A percentile compares a stretch with the other conserved stretches of the same genome.
phyloP scores from a whole-genome alignment of 1,140 invertebrate species.

The Lepidurus arcticus region DNA sequence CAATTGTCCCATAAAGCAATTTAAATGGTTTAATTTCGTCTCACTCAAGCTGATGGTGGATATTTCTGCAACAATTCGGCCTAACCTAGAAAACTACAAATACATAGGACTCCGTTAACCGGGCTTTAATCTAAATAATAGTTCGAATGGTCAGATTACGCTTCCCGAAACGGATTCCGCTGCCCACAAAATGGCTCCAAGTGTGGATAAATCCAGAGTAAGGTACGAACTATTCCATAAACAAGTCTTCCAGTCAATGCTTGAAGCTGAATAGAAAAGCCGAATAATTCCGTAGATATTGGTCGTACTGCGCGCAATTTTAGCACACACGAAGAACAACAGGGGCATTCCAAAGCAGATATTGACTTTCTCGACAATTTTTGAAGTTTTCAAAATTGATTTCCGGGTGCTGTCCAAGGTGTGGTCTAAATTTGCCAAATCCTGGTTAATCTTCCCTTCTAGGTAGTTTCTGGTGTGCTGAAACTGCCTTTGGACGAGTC shows the following conservation, averaged over 20 bases:
- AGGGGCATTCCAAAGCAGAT: neutral
- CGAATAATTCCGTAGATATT: neutral
- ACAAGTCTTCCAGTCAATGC: neutral
- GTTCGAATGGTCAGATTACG: neutral
- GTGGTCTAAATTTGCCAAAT: neutral
- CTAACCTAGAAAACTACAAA: neutral
- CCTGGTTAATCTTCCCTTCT: neutral
- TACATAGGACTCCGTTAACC: no score
- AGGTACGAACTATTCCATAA: neutral
- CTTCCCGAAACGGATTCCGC: neutral
- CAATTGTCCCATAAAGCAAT: constrained; percentile 7
- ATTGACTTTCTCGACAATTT: neutral
- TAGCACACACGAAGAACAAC: neutral
- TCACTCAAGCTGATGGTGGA: neutral
- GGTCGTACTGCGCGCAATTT: neutral
- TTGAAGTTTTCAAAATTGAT: neutral
- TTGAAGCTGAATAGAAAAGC: neutral
- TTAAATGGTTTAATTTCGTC: neutral
- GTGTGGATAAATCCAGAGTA: neutral
- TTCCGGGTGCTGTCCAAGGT: neutral
- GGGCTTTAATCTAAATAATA: neutral
- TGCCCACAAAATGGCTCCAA: neutral
- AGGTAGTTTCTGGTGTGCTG: neutral
- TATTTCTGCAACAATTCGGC: neutral
- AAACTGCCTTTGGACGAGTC: neutral